Base-by-base conservation (phyloP, 2,113 vertebrate species). In the Herpetotheres cachinnans region DNA sequence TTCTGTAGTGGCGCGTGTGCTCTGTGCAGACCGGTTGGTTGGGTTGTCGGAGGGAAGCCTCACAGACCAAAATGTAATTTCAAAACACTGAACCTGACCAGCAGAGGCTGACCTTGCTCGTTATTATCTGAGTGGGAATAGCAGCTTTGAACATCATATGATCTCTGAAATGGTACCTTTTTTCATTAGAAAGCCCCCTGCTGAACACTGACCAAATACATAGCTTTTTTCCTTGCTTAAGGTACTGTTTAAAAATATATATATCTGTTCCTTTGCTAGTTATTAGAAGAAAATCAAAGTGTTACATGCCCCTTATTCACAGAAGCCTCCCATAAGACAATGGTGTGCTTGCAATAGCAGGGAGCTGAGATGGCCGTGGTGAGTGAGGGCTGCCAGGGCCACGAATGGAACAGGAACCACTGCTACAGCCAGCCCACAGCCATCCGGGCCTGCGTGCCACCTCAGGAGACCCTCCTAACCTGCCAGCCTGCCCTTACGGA, bases 81-180 rank as follows among this genome's bases (percentile, higher is more conserved):
- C 96, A 97, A 96, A 97, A 97, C 95, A 93, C 95, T 97, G 97
- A 97, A 97, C 96, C 95, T 84, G 94, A 97, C 95, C 93, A 94
- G 96, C 95, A 93, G 95, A 94, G 95, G 90, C 95, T 98, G 97
- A 98, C 97, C 97, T 97, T 94, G 97, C 97, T 98, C 94, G 84
- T 97, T 98, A 97, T 97, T 98, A 97, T 98, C 97, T 97, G 97
- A 97, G 97, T 95, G 91, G 96, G 95, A 98, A 97, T 94, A 97
- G 97, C 95, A 90, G 97, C 97, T 98, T 97, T 98, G 97, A 98
- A 97, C 97, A 97, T 98, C 84, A 42, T 95, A 94, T 97, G 97
- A 89, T 96, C 90, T 97, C 95, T 97, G 97, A 97, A 97, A 97
- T 66, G 92, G 94, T 95, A 94, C 93, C 90, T 96, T 97, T 97